These are phyloP conservation scores for Anastatus disparis DNA, from an alignment of 1,140 invertebrate species.

Conservation along the genomic window DNA sequence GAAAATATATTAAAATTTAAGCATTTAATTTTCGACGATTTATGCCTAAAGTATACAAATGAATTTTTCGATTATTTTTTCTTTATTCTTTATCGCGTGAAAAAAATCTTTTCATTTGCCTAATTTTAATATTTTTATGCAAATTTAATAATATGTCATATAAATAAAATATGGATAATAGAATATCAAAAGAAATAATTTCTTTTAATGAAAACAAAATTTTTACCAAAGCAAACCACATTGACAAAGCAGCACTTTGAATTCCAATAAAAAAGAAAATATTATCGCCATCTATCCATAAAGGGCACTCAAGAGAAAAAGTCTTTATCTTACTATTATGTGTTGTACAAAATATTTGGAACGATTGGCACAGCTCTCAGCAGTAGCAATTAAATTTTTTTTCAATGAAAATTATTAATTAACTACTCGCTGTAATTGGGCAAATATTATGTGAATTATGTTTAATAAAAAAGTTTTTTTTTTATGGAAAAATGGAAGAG, in stretches of 20 bases:
- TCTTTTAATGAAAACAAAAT: not conserved
- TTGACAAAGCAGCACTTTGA: no score
- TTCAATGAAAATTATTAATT: slow-evolving; percentile 16
- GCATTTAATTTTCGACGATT: no score
- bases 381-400: not conserved
- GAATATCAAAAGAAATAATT: not conserved
- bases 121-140: no score
- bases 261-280: not conserved
- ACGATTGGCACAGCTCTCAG: slow-evolving; percentile 30
- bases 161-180: not conserved
- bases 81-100: no score
- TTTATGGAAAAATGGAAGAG: slow-evolving; percentile 37
- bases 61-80: no score
- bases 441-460: no score
- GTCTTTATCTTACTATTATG: not conserved
- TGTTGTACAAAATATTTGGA: slow-evolving; percentile 6
- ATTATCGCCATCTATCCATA: not conserved
- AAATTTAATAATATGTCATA: not conserved
- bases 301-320: slow-evolving; percentile 2
- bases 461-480: no score
- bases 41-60: no score
- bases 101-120: no score
- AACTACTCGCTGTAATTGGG: slow-evolving; percentile 15
- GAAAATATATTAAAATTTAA: no score
- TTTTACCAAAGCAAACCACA: not conserved